Evolutionary conservation across 2,888 invertebrate genomes (phyloP), one percentile per base, ranked within the genome.

Genomic region (Sinhomidia bicolor): DNA sequence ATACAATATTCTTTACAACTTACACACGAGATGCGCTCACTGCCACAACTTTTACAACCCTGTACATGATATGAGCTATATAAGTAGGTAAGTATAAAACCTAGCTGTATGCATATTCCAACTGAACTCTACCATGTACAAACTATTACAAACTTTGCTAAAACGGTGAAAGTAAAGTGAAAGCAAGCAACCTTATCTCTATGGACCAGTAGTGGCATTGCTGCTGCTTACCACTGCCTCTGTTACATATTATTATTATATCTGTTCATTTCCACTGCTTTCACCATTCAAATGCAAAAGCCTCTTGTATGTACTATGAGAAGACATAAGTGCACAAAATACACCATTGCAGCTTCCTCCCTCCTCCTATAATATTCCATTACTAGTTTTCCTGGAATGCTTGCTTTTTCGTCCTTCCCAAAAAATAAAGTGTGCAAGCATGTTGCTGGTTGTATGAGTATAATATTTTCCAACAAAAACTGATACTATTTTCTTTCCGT

Each of bases 361-460:
- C 60, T 74, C 5, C 29, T 23, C 41, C 57, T 57, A 68, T 20
- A 32, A n/a, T 36, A 17, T 36, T 17, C 20, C 36, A 68, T 68
- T 74, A 74, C 47, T 74, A 71, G 41, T 29, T 62, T 76, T 76
- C 76, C 85, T 23, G 26, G 79, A 65, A 80, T 85, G 76, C 51
- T 26, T 79, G 65, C 68, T 85, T 54, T 57, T 29, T 26, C 7
- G 26, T 12, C 9, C 26, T 17, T 4, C 3, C 29, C 29, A 60
- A 32, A 65, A 65, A 32, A 65, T 10, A 32, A 17, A 36, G 36
- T 68, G 17, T 65, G 68, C 41, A 68, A 41, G 41, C 68, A 36
- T 36, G 68, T 41, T 41, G 23, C 20, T 60, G 17, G n/a, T 3
- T 20, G 10, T 36, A 44, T 44, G 71, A 71, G 23, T 71, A 71